Percentiles rank a stretch among this genome's conserved stretches.
Conservation (phyloP, 2,113 vertebrate genomes). For the Sorex araneus region DNA sequence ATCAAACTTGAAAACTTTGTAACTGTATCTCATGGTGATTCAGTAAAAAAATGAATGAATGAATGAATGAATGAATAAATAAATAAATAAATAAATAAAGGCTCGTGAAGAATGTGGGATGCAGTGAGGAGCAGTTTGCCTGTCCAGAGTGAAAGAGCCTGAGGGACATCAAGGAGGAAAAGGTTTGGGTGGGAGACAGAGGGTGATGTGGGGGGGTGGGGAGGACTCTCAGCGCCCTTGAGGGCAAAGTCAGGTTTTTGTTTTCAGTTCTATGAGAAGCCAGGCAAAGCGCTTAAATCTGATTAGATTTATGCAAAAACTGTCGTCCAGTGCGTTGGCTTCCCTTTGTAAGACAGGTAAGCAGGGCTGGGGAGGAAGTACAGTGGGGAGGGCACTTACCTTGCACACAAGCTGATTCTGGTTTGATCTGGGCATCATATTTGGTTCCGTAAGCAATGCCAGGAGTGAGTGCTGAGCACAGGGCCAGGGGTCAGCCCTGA, state of each 20-base stretch:
- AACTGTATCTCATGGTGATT: no score
- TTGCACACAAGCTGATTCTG: no score
- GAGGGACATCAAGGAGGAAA: not conserved
- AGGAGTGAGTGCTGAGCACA: no score
- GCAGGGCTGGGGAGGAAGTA: not conserved
- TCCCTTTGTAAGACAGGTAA: not conserved
- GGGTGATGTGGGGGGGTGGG: not conserved
- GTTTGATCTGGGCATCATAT: no score
- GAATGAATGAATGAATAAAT: no score
- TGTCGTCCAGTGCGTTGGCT: not conserved
- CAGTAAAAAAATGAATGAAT: no score
- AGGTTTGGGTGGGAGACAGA: not conserved
- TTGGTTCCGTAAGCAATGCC: no score
- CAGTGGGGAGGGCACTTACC: not conserved
- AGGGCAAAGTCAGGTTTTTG: not conserved
- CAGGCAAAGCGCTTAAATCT: not conserved
- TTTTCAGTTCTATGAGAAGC: constrained; percentile 24
- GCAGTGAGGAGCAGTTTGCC: not conserved
- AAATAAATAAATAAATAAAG: no score
- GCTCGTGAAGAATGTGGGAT: not conserved
- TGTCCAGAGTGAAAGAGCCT: not conserved
- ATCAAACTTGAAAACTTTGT: no score
- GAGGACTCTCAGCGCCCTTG: no score
- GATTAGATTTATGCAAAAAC: not conserved
- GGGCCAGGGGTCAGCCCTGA: no score